Evolutionary conservation across 2,888 invertebrate species (phyloP).

Genomic region (Eudasyphora cyanicolor): DNA sequence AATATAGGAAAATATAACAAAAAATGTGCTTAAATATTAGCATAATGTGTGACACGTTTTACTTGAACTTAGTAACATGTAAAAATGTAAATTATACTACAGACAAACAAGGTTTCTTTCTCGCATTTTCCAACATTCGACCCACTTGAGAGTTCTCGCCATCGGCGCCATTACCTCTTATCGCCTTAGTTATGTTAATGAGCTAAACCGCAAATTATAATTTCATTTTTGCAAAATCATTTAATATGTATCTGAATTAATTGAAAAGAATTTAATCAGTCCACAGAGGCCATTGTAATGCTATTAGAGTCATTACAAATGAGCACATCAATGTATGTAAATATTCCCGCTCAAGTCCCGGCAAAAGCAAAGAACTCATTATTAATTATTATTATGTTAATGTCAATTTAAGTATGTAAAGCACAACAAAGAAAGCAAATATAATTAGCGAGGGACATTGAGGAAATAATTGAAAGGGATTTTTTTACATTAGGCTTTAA

Average conservation of each 20-base stretch:
- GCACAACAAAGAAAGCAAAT: background rate
- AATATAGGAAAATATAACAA: too few relatives aligned
- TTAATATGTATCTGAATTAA: conserved; percentile 48
- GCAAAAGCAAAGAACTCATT: too few relatives aligned
- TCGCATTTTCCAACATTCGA: background rate
- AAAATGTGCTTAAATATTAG: too few relatives aligned
- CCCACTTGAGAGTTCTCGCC: background rate
- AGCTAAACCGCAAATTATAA: conserved; percentile 1
- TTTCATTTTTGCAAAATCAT: conserved; percentile 41
- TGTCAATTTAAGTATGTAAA: background rate
- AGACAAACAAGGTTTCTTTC: too few relatives aligned
- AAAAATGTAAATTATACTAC: too few relatives aligned
- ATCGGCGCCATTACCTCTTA: too few relatives aligned
- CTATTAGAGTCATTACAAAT: conserved; percentile 31
- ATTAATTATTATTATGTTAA: background rate
- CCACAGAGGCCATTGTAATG: conserved; percentile 44
- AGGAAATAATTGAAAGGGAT: too few relatives aligned
- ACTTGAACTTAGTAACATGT: too few relatives aligned
- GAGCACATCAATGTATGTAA: background rate
- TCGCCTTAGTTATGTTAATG: conserved; percentile 1
- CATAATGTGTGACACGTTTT: too few relatives aligned
- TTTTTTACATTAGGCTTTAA: too few relatives aligned
- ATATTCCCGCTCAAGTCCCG: too few relatives aligned
- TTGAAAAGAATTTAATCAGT: conserved; percentile 53
- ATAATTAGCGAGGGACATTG: too few relatives aligned